phyloP scores from a whole-genome alignment of 2,113 vertebrate genomes.

The Aegithalos caudatus region DNA sequence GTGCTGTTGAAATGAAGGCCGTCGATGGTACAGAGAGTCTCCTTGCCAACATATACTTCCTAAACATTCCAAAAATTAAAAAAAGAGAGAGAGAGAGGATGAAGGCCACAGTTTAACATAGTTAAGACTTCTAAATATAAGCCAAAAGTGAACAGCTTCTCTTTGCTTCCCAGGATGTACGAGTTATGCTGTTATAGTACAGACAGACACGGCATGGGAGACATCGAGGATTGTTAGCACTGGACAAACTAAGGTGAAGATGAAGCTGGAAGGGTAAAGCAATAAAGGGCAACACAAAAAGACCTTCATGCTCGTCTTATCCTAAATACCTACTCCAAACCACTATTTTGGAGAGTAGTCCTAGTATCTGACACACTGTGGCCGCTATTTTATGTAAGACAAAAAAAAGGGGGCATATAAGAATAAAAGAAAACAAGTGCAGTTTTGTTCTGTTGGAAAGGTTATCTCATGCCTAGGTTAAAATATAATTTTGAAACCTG shows the following conservation, averaged over 20 bases:
- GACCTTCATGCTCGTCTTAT: neutral
- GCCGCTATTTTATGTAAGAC: neutral
- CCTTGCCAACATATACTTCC: constrained; percentile 98
- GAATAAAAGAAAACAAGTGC: neutral
- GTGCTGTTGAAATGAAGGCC: constrained; percentile 98
- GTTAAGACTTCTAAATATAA: neutral
- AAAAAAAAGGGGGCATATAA: neutral
- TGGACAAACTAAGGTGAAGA: neutral
- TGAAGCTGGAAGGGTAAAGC: neutral
- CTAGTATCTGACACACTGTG: neutral
- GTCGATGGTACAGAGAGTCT: constrained; percentile 95
- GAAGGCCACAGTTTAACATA: neutral
- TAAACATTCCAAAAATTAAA: constrained; percentile 47
- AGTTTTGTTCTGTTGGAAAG: neutral
- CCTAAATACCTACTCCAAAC: neutral
- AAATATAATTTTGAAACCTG: neutral
- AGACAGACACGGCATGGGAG: neutral
- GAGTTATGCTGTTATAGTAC: neutral
- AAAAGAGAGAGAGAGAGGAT: neutral
- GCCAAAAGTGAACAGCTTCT: neutral
- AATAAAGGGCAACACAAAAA: neutral
- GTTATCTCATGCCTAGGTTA: neutral
- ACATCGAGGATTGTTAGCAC: neutral
- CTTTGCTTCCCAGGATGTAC: neutral
- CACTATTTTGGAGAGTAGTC: neutral